phyloP scores from a whole-genome alignment of 2,797 vertebrate species.

The Xerus rutilus region DNA sequence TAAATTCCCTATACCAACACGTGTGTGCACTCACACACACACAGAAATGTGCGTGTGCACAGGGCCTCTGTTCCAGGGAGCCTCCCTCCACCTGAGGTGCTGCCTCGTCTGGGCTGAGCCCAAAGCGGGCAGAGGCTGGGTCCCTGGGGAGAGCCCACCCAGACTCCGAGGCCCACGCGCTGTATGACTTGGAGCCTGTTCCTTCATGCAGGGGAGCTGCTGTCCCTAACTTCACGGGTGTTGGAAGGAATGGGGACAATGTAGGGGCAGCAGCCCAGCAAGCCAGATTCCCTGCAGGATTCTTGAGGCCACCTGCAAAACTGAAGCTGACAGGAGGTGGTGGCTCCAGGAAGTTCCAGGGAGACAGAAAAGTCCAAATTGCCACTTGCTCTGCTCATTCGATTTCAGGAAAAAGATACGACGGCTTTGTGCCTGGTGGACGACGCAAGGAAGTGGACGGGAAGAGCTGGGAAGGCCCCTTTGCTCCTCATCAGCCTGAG shows the following conservation, averaged over 20 bases:
- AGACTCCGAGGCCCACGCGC: too few species aligned
- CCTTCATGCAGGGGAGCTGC: not conserved
- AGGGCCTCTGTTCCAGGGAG: not conserved
- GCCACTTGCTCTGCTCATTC: not conserved
- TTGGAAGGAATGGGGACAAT: not conserved
- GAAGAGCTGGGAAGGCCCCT: not conserved
- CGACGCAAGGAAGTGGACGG: not conserved
- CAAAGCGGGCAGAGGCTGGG: not conserved
- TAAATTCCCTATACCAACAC: fast-evolving
- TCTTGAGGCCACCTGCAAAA: not conserved
- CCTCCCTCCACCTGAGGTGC: not conserved
- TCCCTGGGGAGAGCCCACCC: not conserved
- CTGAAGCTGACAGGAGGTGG: not conserved
- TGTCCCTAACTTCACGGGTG: not conserved
- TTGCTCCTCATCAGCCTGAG: too few species aligned
- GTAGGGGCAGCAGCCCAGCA: slow-evolving; percentile 40
- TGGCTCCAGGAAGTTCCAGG: not conserved
- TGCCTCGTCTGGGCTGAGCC: not conserved
- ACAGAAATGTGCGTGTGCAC: not conserved
- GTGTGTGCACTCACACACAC: not conserved
- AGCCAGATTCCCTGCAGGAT: not conserved
- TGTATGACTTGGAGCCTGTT: not conserved
- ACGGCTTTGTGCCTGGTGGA: not conserved
- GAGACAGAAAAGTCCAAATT: not conserved
- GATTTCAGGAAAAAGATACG: not conserved